Evolutionary conservation across 2,888 invertebrate genomes (phyloP), one percentile per base, ranked within the genome.

Genomic region (Ctenicera cuprea): DNA sequence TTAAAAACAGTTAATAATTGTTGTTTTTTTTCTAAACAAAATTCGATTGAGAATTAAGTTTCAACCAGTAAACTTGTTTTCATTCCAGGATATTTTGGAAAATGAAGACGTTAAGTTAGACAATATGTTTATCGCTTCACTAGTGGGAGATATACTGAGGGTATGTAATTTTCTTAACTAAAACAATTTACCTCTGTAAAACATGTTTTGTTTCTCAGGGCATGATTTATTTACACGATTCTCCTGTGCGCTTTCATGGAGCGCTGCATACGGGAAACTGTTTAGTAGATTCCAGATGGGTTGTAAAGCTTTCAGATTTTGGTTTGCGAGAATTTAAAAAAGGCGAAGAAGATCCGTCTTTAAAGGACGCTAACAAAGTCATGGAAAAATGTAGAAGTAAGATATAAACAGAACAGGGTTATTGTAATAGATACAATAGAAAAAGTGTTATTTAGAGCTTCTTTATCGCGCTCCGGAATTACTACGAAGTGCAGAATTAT

Each of bases 91-190:
- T 86, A 96, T 98, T 81, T 88, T 99, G 73, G 95, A 97, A 85
- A 98, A 98, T 86, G 95, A 97, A 84, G 97, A 98, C 86, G 94
- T 98, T 78, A 97, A 97, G 88, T 89, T 98, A 83, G 98, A 98
- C 87, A 95, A 95, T 84, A 97, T 98, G 95, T 98, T 98, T 87
- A 94, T 97, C 79, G 97, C 98, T 26, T 98, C 98, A 7, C 90
- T 98, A 77, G 94, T 98, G 12, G 97, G 95, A 68, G 98, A 98
- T 87, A 95, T 99, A 78, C 93, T 98, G 82, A 91, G 97, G 89
- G 98, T 97, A 89, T 91, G 92, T 88, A 70, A n/a, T 50, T 33
- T 43, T 64, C 61, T 33, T 48, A 37, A 4, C n/a, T 38, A 12
- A 3, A 38, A 12, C 2, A 38, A n/a, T 38, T 38, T n/a, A n/a